These are phyloP conservation scores for Mimachlamys varia DNA, from an alignment of 2,888 invertebrate genomes.

Conservation along the genomic window DNA sequence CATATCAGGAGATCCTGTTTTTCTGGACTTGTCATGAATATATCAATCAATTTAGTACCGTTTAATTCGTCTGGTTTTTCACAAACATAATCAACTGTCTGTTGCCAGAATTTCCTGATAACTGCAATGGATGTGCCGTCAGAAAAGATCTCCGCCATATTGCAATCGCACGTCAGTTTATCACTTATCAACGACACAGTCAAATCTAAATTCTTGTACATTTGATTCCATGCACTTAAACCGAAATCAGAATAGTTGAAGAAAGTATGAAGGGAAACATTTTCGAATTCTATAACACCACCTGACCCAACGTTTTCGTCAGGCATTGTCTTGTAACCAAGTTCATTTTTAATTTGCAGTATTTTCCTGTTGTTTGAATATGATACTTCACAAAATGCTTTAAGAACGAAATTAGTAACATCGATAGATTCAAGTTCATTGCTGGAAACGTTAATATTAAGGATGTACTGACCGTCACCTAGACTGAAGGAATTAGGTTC, in stretches of 20 bases:
- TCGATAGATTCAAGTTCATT: not conserved
- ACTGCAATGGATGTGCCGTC: not conserved
- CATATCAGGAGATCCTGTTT: slow-evolving; percentile 36
- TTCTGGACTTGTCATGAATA: not conserved
- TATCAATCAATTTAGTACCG: not conserved
- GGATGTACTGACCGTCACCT: not conserved
- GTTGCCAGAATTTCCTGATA: slow-evolving; percentile 20
- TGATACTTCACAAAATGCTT: slow-evolving; percentile 37
- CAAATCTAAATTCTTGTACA: slow-evolving; percentile 13
- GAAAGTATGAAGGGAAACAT: not conserved
- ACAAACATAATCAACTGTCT: not conserved
- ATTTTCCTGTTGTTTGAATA: slow-evolving; percentile 23
- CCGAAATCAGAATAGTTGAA: slow-evolving; percentile 40
- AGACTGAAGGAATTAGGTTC: not conserved
- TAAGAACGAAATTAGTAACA: not conserved
- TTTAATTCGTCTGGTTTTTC: slow-evolving; percentile 19
- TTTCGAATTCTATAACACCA: slow-evolving; percentile 14
- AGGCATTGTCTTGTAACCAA: not conserved
- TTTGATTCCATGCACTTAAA: not conserved
- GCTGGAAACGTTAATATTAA: not conserved
- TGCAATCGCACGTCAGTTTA: slow-evolving; percentile 42
- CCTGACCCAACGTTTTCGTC: slow-evolving; percentile 38
- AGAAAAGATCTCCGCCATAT: slow-evolving; percentile 37
- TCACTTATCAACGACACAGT: slow-evolving; percentile 2
- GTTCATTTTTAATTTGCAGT: not conserved